Evolutionary conservation across 35 echinoderm and acorn worm species (phyloP).

Genomic region (Ophiothrix spiculata): DNA sequence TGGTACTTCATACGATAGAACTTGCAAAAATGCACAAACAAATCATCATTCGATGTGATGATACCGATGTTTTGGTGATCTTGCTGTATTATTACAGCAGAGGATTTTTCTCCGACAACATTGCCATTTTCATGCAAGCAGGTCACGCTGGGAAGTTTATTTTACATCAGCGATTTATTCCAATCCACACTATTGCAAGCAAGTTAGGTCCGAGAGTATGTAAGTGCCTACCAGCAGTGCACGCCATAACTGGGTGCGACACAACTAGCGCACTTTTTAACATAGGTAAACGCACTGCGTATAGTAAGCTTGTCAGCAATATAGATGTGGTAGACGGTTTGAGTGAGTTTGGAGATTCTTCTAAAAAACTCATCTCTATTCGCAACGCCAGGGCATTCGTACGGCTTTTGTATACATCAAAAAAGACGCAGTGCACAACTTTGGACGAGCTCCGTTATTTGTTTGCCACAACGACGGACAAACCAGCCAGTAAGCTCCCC

Average conservation of each 20-base stretch:
- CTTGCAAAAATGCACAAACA: neutral
- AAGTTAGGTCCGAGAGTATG: neutral
- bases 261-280: neutral
- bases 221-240: neutral
- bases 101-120: too few species aligned
- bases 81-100: neutral
- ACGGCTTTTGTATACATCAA: neutral
- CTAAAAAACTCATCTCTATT: neutral
- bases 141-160: neutral
- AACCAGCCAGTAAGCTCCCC: neutral
- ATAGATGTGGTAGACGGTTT: neutral
- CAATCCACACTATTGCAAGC: neutral
- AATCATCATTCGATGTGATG: neutral
- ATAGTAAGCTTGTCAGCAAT: neutral
- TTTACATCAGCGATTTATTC: neutral
- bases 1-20: neutral
- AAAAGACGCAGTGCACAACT: neutral
- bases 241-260: neutral
- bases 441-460: neutral
- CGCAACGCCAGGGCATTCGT: neutral
- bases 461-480: neutral
- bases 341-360: neutral
- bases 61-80: neutral
- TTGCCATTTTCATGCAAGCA: neutral
- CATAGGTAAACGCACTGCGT: neutral